Base-by-base conservation (phyloP, 1,140 invertebrate genomes). In the Drosophila sp. region DNA sequence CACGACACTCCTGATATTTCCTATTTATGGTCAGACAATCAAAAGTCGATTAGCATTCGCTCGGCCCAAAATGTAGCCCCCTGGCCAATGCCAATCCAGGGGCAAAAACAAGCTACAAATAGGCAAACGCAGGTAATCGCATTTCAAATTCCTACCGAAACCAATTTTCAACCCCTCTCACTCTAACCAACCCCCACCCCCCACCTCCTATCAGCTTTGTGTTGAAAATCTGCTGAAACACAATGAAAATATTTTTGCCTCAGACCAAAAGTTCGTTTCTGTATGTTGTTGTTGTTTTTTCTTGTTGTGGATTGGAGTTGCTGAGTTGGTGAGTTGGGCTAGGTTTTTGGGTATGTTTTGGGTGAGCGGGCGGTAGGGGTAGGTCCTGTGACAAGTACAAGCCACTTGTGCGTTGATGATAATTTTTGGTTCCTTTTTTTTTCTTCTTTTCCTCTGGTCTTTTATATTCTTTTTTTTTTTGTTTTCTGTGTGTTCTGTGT, bases 101-200 rank as follows among this genome's bases (percentile, higher is more conserved):
- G 41, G 70, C 73, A 63, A 35, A 38, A 35, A 89, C 79, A 81
- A 72, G 81, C 81, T 78, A 70, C 81, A 85, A 86, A 89, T 89
- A 84, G 84, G 84, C 84, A 89, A 87, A 83, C 85, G 77, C 84
- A 89, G 84, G 84, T 89, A 89, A 89, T 87, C 84, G 84, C 84
- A 87, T 87, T 86, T 87, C 76, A 69, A 47, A 66, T 72, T 68
- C 70, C 64, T 60, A 17, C 64, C 44, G 38, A 84, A 80, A 87
- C 79, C 83, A 87, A 83, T 72, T 83, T 79, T 78, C 84, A 79
- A 87, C 83, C 83, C 79, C 83, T 62, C 67, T 64, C 67, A 41
- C 62, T 38, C 41, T 47, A n/a, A n/a, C 17, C 41, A 23, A 11
- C 6, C 17, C 17, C 17, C 2, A n/a, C 4, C 17, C 7, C 4